phyloP scores from a whole-genome alignment of 30 jellyfish, hydroid and myxozoan species.

The Mastigias papua region DNA sequence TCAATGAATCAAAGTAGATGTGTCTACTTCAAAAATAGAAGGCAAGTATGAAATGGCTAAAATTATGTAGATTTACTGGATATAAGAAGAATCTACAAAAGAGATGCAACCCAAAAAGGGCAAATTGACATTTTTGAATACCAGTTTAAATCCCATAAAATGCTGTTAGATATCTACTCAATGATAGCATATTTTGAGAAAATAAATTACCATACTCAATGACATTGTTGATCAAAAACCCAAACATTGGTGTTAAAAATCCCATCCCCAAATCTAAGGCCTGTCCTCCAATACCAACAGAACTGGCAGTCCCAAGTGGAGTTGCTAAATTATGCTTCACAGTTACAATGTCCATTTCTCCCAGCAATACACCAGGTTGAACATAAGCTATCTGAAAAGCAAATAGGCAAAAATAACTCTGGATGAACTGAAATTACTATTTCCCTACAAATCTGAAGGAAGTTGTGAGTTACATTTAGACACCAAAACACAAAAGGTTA shows the following conservation, averaged over 20 bases:
- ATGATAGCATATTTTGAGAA: neutral
- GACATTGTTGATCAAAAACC: slow-evolving; percentile 68
- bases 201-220: slow-evolving; percentile 68
- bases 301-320: slow-evolving; percentile 81
- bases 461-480: no score
- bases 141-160: no score
- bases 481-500: no score
- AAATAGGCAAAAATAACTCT: neutral
- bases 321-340: slow-evolving; percentile 68
- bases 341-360: slow-evolving; percentile 70
- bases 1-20: no score
- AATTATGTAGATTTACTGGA: no score
- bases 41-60: no score
- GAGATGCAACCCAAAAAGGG: no score
- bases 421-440: neutral
- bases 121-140: no score
- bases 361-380: slow-evolving; percentile 75
- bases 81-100: no score
- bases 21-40: no score
- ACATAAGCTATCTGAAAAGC: slow-evolving; percentile 62
- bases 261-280: slow-evolving; percentile 88
- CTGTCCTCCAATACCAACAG: slow-evolving; percentile 86
- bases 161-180: no score
- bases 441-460: no score
- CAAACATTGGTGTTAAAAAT: slow-evolving; percentile 64